Percentiles rank a stretch among this genome's conserved stretches.
Evolutionary conservation across 2,797 vertebrate genomes (phyloP).

Genomic region (Enteromius viviparus): DNA sequence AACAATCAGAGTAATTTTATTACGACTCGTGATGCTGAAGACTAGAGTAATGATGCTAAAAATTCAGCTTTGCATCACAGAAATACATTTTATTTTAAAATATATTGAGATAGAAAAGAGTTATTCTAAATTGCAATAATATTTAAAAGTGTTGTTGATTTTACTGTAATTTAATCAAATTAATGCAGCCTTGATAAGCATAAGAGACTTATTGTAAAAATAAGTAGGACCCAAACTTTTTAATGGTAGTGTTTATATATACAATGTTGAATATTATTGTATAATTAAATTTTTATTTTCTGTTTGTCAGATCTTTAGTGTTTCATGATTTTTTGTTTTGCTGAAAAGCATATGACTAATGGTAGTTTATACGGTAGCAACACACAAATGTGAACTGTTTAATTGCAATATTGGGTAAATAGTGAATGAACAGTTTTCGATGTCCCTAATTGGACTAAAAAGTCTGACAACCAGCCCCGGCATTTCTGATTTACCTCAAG

Average conservation of each 20-base stretch:
- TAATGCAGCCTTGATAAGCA: neutral
- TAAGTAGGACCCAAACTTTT: neutral
- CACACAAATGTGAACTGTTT: too few species aligned
- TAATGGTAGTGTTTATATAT: neutral
- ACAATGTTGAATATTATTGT: too few species aligned
- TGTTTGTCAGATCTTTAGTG: neutral
- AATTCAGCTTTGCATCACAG: neutral
- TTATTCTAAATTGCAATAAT: neutral
- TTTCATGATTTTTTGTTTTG: neutral
- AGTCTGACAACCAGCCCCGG: neutral
- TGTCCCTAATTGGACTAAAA: neutral
- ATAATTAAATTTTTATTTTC: neutral
- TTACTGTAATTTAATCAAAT: neutral
- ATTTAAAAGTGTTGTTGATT: neutral
- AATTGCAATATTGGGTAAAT: neutral
- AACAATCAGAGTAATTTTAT: neutral
- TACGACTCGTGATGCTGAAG: neutral
- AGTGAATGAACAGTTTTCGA: neutral
- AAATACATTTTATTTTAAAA: neutral
- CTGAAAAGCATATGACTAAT: neutral
- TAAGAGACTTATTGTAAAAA: neutral
- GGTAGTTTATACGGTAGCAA: neutral
- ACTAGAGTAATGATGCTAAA: too few species aligned
- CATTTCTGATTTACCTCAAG: neutral
- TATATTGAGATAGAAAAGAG: neutral